Conservation (phyloP, 1,140 invertebrate species). For the Aphelinus atriplicis region DNA sequence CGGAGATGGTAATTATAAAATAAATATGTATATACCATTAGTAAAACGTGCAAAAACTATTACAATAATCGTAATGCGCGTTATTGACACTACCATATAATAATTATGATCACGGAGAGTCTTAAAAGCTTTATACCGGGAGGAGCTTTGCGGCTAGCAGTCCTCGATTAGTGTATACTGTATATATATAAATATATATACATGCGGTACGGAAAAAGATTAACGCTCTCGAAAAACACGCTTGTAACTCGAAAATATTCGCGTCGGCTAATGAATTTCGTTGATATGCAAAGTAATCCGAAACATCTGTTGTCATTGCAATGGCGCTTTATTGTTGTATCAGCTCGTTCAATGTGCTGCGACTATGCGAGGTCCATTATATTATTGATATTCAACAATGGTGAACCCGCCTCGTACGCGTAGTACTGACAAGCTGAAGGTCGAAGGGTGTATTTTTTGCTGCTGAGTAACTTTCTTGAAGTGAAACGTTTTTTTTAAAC, state of each 20-base stretch:
- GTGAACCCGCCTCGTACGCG: not conserved
- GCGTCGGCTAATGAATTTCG: slow-evolving; percentile 23
- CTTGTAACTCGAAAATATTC: slow-evolving; percentile 9
- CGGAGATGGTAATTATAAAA: not conserved
- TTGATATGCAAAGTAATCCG: slow-evolving; percentile 46
- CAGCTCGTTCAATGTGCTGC: not conserved
- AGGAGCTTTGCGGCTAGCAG: not conserved
- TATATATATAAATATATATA: no score
- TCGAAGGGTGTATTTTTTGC: not conserved
- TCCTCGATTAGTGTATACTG: no score
- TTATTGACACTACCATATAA: not conserved
- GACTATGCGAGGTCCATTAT: not conserved
- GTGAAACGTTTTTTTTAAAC: slow-evolving; percentile 35
- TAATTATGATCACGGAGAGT: slow-evolving; percentile 18
- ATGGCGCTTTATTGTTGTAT: not conserved
- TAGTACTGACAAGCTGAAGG: not conserved
- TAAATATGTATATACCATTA: slow-evolving; percentile 1
- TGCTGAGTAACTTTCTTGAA: not conserved
- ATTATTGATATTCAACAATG: not conserved
- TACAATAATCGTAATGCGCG: slow-evolving; percentile 14
- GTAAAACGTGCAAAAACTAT: slow-evolving; percentile 29
- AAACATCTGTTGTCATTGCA: not conserved
- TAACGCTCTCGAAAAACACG: not conserved
- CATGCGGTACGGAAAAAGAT: not conserved
- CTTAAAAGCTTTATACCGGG: slow-evolving; percentile 2